Base-by-base conservation (phyloP, 2,888 invertebrate genomes). In the Geophilus truncorum region DNA sequence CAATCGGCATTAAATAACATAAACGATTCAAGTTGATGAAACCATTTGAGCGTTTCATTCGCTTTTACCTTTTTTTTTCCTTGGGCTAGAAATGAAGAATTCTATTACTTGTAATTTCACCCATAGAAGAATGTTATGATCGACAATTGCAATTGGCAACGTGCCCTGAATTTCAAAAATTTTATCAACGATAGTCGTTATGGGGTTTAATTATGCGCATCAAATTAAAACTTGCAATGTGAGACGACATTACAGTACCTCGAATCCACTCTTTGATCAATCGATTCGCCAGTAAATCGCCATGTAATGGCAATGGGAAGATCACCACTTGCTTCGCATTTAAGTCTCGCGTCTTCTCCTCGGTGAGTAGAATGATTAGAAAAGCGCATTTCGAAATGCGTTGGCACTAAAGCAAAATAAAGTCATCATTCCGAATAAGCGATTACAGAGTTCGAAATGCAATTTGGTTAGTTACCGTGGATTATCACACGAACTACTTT, bases 291-390 rank as follows among this genome's bases (percentile, higher is more conserved):
- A 88, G 96, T 94, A 92, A 95, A 95, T 89, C 95, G 96, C 96
- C 96, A 96, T 83, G 95, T 90, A 83, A 96, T 95, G 84, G 95
- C 95, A 87, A 96, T 96, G 36, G 96, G 96, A 90, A 95, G 95
- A 87, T 96, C 96, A 84, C 96, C 96, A 7, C 85, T 84, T 32
- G 96, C 95, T 81, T 85, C 85, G 87, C 96, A 96, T 85, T 94
- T 94, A 82, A 96, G 87, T 9, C 96, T 95, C 51, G 96, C 94
- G 30, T 95, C 94, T 87, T 96, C 96, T 81, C 94, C 94, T 83
- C 95, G 91, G 83, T 95, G 92, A 9, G 96, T 94, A 23, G 96
- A 96, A 88, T 96, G 95, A 85, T 96, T 96, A 81, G 94, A 91
- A 86, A 94, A 90, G 88, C 96, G 96, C 84, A 95, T 94, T 85